Conservation (phyloP, 2,888 invertebrate species). For the Seladonia tumulorum region DNA sequence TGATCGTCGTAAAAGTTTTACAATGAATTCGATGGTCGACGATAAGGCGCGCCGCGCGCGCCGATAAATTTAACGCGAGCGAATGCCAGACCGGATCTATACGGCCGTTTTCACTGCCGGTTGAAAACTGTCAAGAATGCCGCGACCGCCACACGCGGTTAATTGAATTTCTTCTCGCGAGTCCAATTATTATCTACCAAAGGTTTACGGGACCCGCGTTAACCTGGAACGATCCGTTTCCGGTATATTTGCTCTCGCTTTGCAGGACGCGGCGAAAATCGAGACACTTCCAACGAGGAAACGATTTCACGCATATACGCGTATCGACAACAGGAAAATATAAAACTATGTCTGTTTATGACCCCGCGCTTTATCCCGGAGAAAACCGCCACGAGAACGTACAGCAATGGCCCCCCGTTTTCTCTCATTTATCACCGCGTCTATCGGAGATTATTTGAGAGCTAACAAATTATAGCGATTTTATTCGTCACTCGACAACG, state of each 20-base stretch:
- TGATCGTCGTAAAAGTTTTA: constrained; percentile 19
- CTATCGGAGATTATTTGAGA: neutral
- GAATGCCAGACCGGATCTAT: neutral
- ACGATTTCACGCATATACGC: neutral
- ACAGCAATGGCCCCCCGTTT: neutral
- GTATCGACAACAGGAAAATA: constrained; percentile 6
- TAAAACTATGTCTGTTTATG: neutral
- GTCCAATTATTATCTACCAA: constrained; percentile 4
- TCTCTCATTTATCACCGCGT: neutral
- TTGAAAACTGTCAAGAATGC: neutral
- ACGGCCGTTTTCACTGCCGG: constrained; percentile 1
- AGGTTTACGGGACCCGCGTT: neutral
- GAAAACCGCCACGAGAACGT: neutral
- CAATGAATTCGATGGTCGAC: constrained; percentile 25
- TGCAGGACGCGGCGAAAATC: neutral
- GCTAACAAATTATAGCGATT: neutral
- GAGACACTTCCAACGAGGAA: constrained; percentile 2
- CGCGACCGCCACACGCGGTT: neutral
- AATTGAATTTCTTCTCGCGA: constrained; percentile 12
- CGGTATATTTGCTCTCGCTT: neutral
- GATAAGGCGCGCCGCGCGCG: neutral
- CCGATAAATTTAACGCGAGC: constrained; percentile 7
- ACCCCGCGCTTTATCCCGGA: neutral
- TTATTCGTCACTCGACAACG: too few relatives aligned
- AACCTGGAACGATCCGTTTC: neutral